Evolutionary conservation across 2,113 vertebrate genomes (phyloP), one percentile per base, ranked within the genome.

Genomic region (Ondatra zibethicus): DNA sequence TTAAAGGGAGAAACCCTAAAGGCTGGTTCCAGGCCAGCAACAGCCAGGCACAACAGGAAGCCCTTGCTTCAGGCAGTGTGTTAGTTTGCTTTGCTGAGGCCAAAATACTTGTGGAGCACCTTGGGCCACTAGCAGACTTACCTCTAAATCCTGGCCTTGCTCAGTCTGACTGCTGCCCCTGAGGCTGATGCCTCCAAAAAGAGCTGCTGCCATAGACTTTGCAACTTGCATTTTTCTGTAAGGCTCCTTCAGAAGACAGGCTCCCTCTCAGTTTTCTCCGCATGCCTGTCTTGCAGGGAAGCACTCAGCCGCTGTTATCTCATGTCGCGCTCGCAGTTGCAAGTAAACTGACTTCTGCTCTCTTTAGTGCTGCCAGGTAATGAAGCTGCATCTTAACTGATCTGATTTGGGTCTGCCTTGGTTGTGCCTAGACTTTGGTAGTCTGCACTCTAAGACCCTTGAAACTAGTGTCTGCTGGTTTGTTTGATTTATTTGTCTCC

Each of bases 291-390:
- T 92, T 96, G 89, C 96, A 99, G 99, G 99, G 99, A 84, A 99
- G 99, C 97, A 99, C 99, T 16, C 99, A 99, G 96, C 99, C 99
- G 13, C 98, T 99, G 8, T 97, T 99, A 88, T 99, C 99, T 63
- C 99, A 99, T 0, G 99, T 99, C 90, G 99, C 99, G 16, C 98
- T 99, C n/a, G 99, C 99, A 65, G 99, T 99, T 96, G 99, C 99
- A 96, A 99, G 99, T 97, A 99, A 99, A 98, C 99, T 99, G 96
- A 99, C 99, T 85, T 99, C 99, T 19, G 99, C 99, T 7, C 98
- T 99, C 91, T 99, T 99, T 98, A 99, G 98, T 94, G 99, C 99
- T 96, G 99, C 99, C 98, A 99, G 99, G 99, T 99, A 99, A 98
- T 85, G 72, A 86, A 21, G 23, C 75, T 10, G 42, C 25, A 31